Base-by-base conservation (phyloP, 2,888 invertebrate genomes). In the Polymixis lichenea region DNA sequence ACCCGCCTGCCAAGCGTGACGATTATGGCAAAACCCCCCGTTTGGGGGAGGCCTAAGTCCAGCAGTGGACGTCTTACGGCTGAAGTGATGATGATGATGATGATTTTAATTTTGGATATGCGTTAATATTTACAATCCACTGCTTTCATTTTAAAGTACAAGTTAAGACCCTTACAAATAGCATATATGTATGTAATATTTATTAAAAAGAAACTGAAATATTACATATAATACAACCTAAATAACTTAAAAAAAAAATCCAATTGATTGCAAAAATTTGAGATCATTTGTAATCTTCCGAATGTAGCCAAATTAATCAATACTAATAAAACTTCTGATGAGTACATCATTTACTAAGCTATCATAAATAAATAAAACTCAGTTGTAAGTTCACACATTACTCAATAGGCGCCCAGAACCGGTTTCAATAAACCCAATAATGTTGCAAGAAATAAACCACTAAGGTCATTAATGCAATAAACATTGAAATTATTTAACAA, bases 401-500 rank as follows among this genome's bases (percentile, higher is more conserved):
- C n/a, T 51, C 51, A 46, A 58, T 66, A 72, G 15, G 22, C 38
- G 17, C 11, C 9, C 7, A 72, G 67, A 74, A 64, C 80, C 22
- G 17, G 73, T 83, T 79, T 43, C 32, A 56, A 60, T 8, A 62
- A 32, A 55, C 2, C 43, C 28, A 68, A 60, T 58, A 43, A 46
- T 70, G 62, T 78, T 17, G 55, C 58, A 77, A 72, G 53, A 61
- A 60, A 62, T 15, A 13, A 17, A 72, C 64, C 7, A 15, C 38
- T 25, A 72, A 84, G 80, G 77, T 77, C 71, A 71, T 80, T 77
- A 62, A 64, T 55, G 13, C 61, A 62, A 56, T 80, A 74, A 66
- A 74, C 61, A 76, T 79, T 64, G 53, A 62, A 76, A 74, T 76
- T 72, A 84, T 84, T 77, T 74, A 56, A 61, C 60, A 74, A 83